Base-by-base conservation (phyloP, 2,797 vertebrate genomes). In the Hippoglossus hippoglossus region DNA sequence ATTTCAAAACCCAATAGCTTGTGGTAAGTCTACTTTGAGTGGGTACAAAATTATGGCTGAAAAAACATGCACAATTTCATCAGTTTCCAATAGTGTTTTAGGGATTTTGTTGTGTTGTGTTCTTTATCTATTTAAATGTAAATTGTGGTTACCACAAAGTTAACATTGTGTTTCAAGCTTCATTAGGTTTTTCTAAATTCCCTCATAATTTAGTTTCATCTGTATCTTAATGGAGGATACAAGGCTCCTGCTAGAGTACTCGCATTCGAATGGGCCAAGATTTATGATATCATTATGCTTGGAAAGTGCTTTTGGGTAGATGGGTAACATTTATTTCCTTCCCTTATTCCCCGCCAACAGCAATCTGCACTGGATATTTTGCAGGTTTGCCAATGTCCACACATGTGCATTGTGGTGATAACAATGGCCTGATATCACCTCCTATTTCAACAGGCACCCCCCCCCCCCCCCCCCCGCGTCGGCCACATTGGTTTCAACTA, bases 321-420 rank as follows among this genome's bases (percentile, higher is more conserved):
- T 58, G 36, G 28, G 57, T 16, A 22, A 62, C 60, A 55, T 79
- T 77, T 36, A 75, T 81, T 79, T 74, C 24, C 64, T 65, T 71
- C 47, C n/a, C 41, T 59, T 39, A n/a, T 65, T 72, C 36, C 72
- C 72, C 58, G 36, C 58, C 59, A 67, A 53, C 47, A 34, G 46
- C 61, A 73, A 83, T 79, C 56, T 71, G 24, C 71, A 13, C 5
- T 60, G 28, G 64, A 63, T 69, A 77, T 81, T 46, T 79, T 85
- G 60, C 56, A 50, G 21, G 31, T 67, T 26, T 68, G 75, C 75
- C 74, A 83, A 13, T 57, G 67, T 79, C 52, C 71, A 77, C 65
- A 76, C 73, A 64, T 63, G 67, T 79, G 73, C 47, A 62, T 51
- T 59, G 46, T 51, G 41, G 60, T 18, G 84, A 83, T 79, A 83